A percentile compares a stretch with the other conserved stretches of the same genome.
These are phyloP conservation scores for Ascaphus truei DNA, from an alignment of 2,113 vertebrate species.

Conservation along the genomic window DNA sequence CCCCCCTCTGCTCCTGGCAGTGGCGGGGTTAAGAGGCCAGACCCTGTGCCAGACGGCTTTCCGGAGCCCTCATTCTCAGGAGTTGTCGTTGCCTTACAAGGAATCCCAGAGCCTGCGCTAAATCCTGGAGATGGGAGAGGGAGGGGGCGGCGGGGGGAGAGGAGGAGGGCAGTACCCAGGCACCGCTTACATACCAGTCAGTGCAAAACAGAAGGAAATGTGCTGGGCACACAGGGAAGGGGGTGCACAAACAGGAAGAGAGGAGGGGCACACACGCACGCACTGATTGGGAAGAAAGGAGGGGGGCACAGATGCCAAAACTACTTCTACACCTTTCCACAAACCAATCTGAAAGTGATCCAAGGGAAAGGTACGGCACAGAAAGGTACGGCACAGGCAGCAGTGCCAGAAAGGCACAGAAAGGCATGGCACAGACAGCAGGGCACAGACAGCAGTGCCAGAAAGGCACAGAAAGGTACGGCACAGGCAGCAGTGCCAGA, in stretches of 20 bases:
- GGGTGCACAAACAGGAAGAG: not conserved
- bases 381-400: too few species aligned
- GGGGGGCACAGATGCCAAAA: not conserved
- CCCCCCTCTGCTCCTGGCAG: not conserved
- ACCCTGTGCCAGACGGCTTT: not conserved
- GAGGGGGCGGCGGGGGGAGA: not conserved
- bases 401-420: too few species aligned
- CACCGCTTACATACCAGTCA: constrained; percentile 9
- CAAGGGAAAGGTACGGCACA: too few species aligned
- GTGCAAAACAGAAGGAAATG: constrained; percentile 13
- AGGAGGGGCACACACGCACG: not conserved
- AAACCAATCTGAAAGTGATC: too few species aligned
- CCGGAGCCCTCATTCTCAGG: constrained; percentile 1
- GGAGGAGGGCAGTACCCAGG: not conserved
- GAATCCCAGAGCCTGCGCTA: not conserved
- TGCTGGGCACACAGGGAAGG: constrained; percentile 12
- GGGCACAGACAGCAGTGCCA: not conserved
- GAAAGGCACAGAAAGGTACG: too few species aligned
- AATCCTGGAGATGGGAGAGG: not conserved
- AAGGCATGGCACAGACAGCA: not conserved
- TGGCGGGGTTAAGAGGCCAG: not conserved
- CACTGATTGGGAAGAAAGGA: not conserved
- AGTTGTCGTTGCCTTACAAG: not conserved
- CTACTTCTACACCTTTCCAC: too few species aligned
- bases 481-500: too few species aligned